A percentile compares a stretch with the other conserved stretches of the same genome.
phyloP scores from a whole-genome alignment of 2,113 vertebrate genomes.

The Talpa occidentalis region DNA sequence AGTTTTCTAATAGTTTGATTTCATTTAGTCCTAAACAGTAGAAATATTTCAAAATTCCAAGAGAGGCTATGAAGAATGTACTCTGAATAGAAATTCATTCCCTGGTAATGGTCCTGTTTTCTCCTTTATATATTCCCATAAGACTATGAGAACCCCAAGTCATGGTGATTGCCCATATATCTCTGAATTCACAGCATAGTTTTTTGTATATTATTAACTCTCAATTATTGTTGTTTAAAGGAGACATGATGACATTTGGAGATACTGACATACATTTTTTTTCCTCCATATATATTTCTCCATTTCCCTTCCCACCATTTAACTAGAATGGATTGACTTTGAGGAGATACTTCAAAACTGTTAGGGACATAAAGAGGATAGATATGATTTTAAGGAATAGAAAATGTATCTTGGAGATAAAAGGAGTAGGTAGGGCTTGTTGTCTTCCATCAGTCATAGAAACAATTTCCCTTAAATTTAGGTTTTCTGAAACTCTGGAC shows the following conservation, averaged over 20 bases:
- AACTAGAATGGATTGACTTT: not conserved
- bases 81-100: slow-evolving; percentile 17
- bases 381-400: not conserved
- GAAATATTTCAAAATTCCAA: not conserved
- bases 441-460: not conserved
- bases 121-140: not conserved
- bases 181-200: not conserved
- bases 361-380: not conserved
- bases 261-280: not conserved
- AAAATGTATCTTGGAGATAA: not conserved
- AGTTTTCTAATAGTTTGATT: not conserved
- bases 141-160: not conserved
- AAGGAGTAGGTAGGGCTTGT: not conserved
- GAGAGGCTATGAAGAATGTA: not conserved
- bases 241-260: not conserved
- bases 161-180: not conserved
- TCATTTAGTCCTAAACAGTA: slow-evolving; percentile 22
- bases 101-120: not conserved
- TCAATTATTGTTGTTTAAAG: not conserved
- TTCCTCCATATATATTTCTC: not conserved
- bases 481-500: not conserved
- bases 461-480: not conserved
- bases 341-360: not conserved
- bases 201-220: not conserved
- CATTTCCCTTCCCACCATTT: not conserved